Evolutionary conservation across 2,888 invertebrate species (phyloP).

Genomic region (Nysson spinosus): DNA sequence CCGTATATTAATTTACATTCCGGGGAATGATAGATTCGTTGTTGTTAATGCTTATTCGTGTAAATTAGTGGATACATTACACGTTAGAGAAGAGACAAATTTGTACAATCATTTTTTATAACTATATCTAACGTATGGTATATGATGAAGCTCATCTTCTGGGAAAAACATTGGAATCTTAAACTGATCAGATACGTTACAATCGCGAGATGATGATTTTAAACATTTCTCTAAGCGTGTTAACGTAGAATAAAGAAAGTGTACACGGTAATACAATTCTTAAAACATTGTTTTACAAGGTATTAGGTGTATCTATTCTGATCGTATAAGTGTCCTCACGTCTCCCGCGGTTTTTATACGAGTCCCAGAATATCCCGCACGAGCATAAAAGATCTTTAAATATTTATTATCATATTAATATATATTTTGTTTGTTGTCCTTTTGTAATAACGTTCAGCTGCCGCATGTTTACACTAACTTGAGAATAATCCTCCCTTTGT

Average conservation of each 20-base stretch:
- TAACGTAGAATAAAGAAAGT: constrained; percentile 6
- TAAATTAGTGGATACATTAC: constrained; percentile 28
- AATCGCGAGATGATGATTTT: background rate
- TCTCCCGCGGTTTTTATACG: constrained; percentile 47
- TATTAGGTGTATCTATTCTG: constrained; percentile 5
- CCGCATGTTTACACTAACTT: constrained; percentile 72
- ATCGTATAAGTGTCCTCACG: constrained; percentile 9
- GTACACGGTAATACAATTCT: no score
- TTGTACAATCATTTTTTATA: background rate
- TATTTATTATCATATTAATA: constrained; percentile 57
- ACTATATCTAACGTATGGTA: background rate
- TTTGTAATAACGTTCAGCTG: constrained; percentile 54
- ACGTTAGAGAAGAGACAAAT: constrained; percentile 8
- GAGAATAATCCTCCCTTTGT: constrained; percentile 51
- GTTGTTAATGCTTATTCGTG: constrained; percentile 29
- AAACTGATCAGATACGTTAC: background rate
- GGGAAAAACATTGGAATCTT: background rate
- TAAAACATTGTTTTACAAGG: no score
- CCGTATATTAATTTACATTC: constrained; percentile 22
- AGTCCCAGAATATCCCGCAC: constrained; percentile 43
- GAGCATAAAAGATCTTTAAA: constrained; percentile 31
- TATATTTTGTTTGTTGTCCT: constrained; percentile 40
- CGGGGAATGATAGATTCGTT: constrained; percentile 4
- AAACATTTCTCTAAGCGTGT: constrained; percentile 8
- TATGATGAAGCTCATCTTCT: background rate